These are phyloP conservation scores for Cheilosia grossa DNA, from an alignment of 2,888 invertebrate genomes.

Conservation along the genomic window DNA sequence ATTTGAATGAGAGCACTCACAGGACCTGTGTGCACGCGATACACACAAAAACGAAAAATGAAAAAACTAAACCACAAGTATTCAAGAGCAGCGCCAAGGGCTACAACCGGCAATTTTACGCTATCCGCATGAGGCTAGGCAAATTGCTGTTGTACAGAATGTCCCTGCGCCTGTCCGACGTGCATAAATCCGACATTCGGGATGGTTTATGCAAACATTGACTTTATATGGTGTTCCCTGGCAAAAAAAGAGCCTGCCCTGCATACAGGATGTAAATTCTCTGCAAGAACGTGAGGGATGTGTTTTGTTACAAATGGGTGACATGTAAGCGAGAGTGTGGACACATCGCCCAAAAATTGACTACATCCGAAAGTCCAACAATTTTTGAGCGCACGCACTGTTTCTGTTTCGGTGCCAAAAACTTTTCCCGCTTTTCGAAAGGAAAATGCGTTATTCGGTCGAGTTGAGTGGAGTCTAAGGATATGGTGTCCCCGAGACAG, in stretches of 20 bases:
- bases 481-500: constrained; percentile 46
- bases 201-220: constrained; percentile 67
- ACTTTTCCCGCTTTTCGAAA: constrained; percentile 45
- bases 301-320: constrained; percentile 60
- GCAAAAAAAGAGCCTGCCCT: constrained; percentile 8
- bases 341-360: constrained; percentile 49
- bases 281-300: constrained; percentile 37
- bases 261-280: constrained; percentile 50
- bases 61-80: neutral
- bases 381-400: constrained; percentile 51
- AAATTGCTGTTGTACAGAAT: constrained; percentile 44
- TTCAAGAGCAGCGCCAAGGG: constrained; percentile 11
- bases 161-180: constrained; percentile 25
- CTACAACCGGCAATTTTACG: constrained; percentile 44
- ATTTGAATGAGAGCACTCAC: constrained; percentile 22
- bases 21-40: neutral
- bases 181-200: constrained; percentile 57
- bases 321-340: constrained; percentile 47
- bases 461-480: neutral
- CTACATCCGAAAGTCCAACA: constrained; percentile 33
- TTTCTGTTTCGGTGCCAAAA: constrained; percentile 43
- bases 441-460: constrained; percentile 28
- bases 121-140: constrained; percentile 36
- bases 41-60: neutral
- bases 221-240: constrained; percentile 51